Conservation (phyloP, 2,888 invertebrate species). For the Orchesella flavescens region DNA sequence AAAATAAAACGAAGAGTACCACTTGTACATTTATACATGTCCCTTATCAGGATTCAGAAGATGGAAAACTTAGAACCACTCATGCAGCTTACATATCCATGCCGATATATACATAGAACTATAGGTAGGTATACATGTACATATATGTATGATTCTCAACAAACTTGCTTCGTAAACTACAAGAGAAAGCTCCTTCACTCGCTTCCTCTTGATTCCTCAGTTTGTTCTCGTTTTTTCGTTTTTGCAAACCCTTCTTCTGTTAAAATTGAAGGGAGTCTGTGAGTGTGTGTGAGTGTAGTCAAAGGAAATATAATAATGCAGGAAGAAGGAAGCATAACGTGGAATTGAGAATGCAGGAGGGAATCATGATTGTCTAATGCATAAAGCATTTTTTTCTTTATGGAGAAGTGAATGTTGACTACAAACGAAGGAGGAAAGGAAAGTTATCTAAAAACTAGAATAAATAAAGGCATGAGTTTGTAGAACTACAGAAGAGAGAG, state of each 20-base stretch:
- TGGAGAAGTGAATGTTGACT: slow-evolving; percentile 50
- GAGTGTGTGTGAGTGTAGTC: slow-evolving; percentile 19
- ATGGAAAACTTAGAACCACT: slow-evolving; percentile 54
- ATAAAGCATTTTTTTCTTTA: slow-evolving; percentile 64
- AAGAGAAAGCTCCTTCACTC: slow-evolving; percentile 52
- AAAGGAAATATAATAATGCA: slow-evolving; percentile 57
- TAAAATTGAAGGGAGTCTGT: neutral
- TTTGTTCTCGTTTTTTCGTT: slow-evolving; percentile 24
- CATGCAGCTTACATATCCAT: slow-evolving; percentile 40
- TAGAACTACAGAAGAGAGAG: neutral
- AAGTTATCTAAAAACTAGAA: slow-evolving; percentile 50
- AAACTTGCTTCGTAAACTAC: slow-evolving; percentile 32
- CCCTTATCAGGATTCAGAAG: slow-evolving; percentile 56
- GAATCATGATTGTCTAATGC: slow-evolving; percentile 64
- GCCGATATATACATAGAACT: neutral
- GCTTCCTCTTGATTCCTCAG: slow-evolving; percentile 27
- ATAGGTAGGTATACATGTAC: neutral
- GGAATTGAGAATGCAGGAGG: slow-evolving; percentile 62
- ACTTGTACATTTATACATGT: slow-evolving; percentile 32
- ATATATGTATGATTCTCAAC: neutral
- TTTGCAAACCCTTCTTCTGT: slow-evolving; percentile 34
- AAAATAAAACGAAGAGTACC: slow-evolving; percentile 40
- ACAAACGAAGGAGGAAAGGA: slow-evolving; percentile 27
- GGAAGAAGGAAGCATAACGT: slow-evolving; percentile 54
- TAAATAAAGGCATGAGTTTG: slow-evolving; percentile 36